A percentile compares a stretch with the other conserved stretches of the same genome.
phyloP scores from a whole-genome alignment of 2,888 invertebrate species.

The Dryomyza anilis region DNA sequence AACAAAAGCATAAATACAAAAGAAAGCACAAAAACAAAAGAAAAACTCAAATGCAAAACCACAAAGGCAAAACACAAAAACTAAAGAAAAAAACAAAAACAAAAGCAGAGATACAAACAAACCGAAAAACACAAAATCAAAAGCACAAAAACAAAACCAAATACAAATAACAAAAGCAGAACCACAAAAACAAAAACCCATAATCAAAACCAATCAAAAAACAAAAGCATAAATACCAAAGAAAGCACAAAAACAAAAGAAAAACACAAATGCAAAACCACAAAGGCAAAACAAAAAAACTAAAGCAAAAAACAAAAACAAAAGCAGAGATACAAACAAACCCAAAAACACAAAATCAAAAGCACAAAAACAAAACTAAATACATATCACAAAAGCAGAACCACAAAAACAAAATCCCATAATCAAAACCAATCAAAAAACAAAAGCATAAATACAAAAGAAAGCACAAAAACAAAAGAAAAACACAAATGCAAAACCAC shows the following conservation, averaged over 20 bases:
- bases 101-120: neutral
- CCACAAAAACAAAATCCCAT: neutral
- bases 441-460: neutral
- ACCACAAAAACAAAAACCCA: neutral
- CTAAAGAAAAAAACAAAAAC: neutral
- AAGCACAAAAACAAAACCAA: neutral
- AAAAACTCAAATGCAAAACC: neutral
- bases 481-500: neutral
- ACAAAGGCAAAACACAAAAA: neutral
- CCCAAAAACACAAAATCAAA: neutral
- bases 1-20: neutral
- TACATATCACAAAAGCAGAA: neutral
- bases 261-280: neutral
- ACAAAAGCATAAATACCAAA: neutral
- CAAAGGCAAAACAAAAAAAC: neutral
- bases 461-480: neutral
- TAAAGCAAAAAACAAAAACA: neutral
- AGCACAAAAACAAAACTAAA: neutral
- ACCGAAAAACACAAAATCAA: neutral
- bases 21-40: neutral
- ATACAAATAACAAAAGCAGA: neutral
- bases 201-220: neutral
- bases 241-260: neutral
- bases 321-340: neutral
- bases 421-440: too few species aligned